A percentile compares a stretch with the other conserved stretches of the same genome.
phyloP scores from a whole-genome alignment of 2,888 invertebrate species.

The Lochmaea capreae region DNA sequence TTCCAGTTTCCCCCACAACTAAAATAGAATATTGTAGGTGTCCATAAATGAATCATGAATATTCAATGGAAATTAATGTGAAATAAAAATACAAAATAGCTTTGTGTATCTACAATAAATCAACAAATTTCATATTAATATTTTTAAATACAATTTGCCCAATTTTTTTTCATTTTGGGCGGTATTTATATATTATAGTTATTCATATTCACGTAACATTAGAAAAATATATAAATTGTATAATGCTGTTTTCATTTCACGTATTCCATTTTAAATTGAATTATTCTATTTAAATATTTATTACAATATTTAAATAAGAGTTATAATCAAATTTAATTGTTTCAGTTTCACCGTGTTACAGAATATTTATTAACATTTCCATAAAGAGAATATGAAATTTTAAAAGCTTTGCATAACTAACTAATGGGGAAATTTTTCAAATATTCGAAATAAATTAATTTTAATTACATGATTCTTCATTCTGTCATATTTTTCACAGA shows the following conservation, averaged over 20 bases:
- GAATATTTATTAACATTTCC: not conserved
- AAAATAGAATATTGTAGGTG: not conserved
- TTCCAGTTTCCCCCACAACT: conserved; percentile 6
- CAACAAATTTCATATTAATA: conserved; percentile 14
- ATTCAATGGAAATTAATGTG: conserved; percentile 19
- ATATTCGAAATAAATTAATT: too few species aligned
- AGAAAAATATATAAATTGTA: conserved; percentile 4
- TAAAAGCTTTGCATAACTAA: not conserved
- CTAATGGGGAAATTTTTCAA: too few species aligned
- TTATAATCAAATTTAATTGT: not conserved
- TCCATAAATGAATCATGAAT: conserved; percentile 23
- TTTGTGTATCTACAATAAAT: conserved; percentile 19
- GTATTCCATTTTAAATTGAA: conserved; percentile 15
- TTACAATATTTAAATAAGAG: not conserved
- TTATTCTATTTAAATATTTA: conserved; percentile 12
- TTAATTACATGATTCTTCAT: too few species aligned
- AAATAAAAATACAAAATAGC: conserved; percentile 22
- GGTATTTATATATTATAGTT: not conserved
- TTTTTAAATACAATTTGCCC: conserved; percentile 21
- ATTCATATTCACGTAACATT: conserved; percentile 10
- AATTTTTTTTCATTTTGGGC: not conserved
- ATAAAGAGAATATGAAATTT: not conserved
- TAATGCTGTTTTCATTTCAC: conserved; percentile 8
- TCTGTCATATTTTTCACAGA: too few species aligned
- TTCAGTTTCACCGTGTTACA: not conserved